phyloP scores from a whole-genome alignment of 2,888 invertebrate genomes.

The Gastracanthus pulcherrimus region DNA sequence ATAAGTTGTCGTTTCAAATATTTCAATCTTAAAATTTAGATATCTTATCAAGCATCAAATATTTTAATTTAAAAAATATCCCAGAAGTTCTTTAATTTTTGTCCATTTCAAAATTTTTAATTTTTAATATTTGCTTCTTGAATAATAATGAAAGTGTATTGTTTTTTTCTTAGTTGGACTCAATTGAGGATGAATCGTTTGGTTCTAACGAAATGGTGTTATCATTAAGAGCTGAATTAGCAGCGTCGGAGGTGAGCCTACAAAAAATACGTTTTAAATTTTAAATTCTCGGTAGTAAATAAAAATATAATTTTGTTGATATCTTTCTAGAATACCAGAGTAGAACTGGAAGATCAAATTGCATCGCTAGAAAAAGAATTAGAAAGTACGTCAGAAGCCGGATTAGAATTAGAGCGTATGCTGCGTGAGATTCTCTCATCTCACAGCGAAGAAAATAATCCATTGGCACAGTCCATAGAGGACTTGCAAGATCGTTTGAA shows the following conservation, averaged over 20 bases:
- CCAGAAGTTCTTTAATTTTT: too few relatives aligned
- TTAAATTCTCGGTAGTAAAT: background rate
- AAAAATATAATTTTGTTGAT: conserved; percentile 4
- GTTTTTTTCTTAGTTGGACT: conserved; percentile 78
- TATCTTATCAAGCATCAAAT: too few relatives aligned
- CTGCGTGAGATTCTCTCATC: conserved; percentile 83
- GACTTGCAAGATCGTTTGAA: conserved; percentile 83
- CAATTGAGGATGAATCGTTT: conserved; percentile 85
- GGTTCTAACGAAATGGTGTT: conserved; percentile 86
- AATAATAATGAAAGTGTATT: conserved; percentile 49
- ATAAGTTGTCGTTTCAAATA: too few relatives aligned
- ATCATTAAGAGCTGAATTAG: conserved; percentile 83
- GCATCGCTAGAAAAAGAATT: conserved; percentile 85
- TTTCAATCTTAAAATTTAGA: too few relatives aligned
- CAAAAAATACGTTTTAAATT: background rate
- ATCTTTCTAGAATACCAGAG: conserved; percentile 73
- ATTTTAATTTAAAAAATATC: too few relatives aligned
- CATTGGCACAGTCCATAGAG: conserved; percentile 83
- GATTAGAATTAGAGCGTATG: conserved; percentile 86
- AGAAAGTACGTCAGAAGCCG: conserved; percentile 89
- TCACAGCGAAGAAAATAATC: conserved; percentile 82
- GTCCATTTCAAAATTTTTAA: conserved; percentile 28
- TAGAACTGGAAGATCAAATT: conserved; percentile 84
- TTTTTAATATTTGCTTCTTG: conserved; percentile 10
- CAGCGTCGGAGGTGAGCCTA: conserved; percentile 77